These are phyloP conservation scores for Agrochola lota DNA, from an alignment of 2,888 invertebrate genomes.

Conservation along the genomic window DNA sequence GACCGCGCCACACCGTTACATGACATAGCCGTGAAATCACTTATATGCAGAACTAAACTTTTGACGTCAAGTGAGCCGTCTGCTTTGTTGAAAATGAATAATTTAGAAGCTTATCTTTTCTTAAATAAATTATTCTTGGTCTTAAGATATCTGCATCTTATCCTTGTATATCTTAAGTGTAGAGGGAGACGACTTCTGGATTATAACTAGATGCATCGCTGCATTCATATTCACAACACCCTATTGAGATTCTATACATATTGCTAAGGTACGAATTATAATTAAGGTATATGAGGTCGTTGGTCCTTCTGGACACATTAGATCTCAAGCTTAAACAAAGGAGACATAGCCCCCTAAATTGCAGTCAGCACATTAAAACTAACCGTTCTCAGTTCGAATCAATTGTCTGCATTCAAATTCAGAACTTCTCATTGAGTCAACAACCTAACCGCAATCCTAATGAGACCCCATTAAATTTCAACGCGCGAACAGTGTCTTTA, in stretches of 20 bases:
- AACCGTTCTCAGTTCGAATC: conserved; percentile 46
- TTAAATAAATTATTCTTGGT: conserved; percentile 10
- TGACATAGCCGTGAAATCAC: conserved; percentile 68
- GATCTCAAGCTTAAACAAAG: conserved; percentile 16
- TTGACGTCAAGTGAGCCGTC: conserved; percentile 36
- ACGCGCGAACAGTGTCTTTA: conserved; percentile 42
- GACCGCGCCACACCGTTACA: conserved; percentile 74
- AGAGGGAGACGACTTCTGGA: conserved; percentile 3
- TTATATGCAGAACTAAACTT: conserved; percentile 64
- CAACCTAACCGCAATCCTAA: conserved; percentile 40
- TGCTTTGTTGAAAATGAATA: conserved; percentile 32
- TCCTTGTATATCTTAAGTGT: conserved; percentile 3
- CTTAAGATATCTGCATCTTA: conserved; percentile 15
- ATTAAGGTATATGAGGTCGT: conserved; percentile 12
- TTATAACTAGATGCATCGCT: conserved; percentile 15
- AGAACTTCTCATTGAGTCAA: conserved; percentile 48
- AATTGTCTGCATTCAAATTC: conserved; percentile 60
- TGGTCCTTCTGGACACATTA: conserved; percentile 28
- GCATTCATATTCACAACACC: conserved; percentile 7
- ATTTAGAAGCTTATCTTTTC: conserved; percentile 21
- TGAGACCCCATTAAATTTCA: conserved; percentile 51
- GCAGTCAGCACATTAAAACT: conserved; percentile 49
- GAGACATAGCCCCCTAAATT: conserved; percentile 17
- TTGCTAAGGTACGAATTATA: conserved; percentile 1
- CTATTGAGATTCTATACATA: neutral